Percentiles rank a stretch among this genome's conserved stretches.
Conservation (phyloP, 2,797 vertebrate genomes). For the Catharus ustulatus region DNA sequence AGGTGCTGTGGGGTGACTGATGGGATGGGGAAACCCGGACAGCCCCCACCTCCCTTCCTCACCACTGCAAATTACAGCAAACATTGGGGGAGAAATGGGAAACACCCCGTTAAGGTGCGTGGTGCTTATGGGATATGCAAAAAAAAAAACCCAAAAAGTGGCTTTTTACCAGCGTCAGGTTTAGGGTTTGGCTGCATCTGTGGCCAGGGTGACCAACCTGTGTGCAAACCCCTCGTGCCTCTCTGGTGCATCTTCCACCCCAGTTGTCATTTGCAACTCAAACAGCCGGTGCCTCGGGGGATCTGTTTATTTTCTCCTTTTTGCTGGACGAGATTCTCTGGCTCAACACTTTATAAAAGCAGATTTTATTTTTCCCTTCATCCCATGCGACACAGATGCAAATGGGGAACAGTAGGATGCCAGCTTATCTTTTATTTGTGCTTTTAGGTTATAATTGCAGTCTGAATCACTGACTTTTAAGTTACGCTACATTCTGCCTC, state of each 20-base stretch:
- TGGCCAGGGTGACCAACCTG: neutral
- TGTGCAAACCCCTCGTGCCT: neutral
- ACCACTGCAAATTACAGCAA: neutral
- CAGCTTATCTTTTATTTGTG: slow-evolving; percentile 47
- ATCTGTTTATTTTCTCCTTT: slow-evolving; percentile 24
- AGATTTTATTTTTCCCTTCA: slow-evolving; percentile 22
- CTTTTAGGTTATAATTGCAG: slow-evolving; percentile 58
- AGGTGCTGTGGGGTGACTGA: neutral
- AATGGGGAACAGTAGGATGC: slow-evolving; percentile 45
- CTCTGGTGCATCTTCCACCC: neutral
- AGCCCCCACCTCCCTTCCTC: neutral
- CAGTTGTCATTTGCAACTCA: neutral
- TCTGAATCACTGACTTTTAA: slow-evolving; percentile 45
- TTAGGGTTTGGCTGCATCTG: rapidly evolving
- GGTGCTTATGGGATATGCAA: rapidly evolving
- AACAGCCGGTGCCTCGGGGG: neutral
- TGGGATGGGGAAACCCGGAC: neutral
- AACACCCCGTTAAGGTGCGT: rapidly evolving
- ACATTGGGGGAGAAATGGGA: neutral
- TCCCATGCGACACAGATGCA: slow-evolving; percentile 20
- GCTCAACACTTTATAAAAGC: slow-evolving; percentile 22
- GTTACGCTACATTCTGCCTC: slow-evolving; percentile 51
- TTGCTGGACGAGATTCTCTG: neutral
- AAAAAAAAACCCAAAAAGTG: neutral
- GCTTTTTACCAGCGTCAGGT: neutral